A percentile compares a stretch with the other conserved stretches of the same genome.
Conservation (phyloP, 2,888 invertebrate species). For the Homarus gammarus region DNA sequence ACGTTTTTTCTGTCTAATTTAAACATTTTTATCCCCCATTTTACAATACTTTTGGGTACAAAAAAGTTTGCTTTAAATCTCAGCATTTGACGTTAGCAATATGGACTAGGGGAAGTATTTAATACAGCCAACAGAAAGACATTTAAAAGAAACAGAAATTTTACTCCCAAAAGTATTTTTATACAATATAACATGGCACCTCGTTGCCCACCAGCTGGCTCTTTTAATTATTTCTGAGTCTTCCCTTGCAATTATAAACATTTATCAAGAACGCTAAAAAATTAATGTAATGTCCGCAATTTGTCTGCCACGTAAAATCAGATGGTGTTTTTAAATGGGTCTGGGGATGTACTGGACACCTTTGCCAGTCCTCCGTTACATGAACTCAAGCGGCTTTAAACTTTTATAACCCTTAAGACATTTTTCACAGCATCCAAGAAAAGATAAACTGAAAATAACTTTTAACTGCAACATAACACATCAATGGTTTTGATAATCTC, state of each 20-base stretch:
- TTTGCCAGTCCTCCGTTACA: background rate
- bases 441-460: background rate
- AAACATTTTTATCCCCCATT: too few relatives aligned
- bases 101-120: too few relatives aligned
- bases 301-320: background rate
- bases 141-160: too few relatives aligned
- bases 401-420: background rate
- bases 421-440: background rate
- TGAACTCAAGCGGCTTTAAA: background rate
- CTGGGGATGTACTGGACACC: background rate
- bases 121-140: too few relatives aligned
- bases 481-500: background rate
- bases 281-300: background rate
- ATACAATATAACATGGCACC: too few relatives aligned
- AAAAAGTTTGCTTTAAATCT: too few relatives aligned
- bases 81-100: too few relatives aligned
- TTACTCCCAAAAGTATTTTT: too few relatives aligned
- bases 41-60: too few relatives aligned
- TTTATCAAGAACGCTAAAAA: background rate
- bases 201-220: too few relatives aligned
- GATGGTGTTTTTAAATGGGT: background rate
- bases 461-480: too few relatives aligned
- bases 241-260: background rate
- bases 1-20: too few relatives aligned
- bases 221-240: background rate